Base-by-base conservation (phyloP, 2,113 vertebrate genomes). In the Hucho hucho region DNA sequence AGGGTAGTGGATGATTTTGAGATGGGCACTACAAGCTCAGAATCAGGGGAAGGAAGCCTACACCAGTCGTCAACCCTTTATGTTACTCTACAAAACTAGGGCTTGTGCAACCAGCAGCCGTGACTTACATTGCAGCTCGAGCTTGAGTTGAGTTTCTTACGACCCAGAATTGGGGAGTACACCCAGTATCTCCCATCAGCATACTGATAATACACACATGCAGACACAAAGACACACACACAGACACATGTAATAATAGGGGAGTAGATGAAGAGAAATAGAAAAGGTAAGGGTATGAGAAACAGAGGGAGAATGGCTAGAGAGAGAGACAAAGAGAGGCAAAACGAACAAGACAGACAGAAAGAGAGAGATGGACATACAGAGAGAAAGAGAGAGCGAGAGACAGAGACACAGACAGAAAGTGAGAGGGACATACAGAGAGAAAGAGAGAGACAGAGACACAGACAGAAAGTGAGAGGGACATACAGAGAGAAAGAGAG, bases 161-260 rank as follows among this genome's bases (percentile, higher is more conserved):
- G 94, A 87, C 90, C 93, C 84, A 91, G 91, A 86, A 93, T 90
- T 73, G 97, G 96, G 82, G 96, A 98, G 84, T 96, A 98, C 90
- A 98, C 95, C 97, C 97, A 98, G 89, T 97, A 96, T 90, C 94
- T 95, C 90, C 96, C 97, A 80, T 97, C 95, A 75, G 95, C 94
- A 90, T 97, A 98, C 97, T 98, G 93, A 92, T 43, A 43, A 43
- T 89, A 63, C 2, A 69, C 69, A 68, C 82, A 81, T 18, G 29
- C 59, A 20, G 24, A 75, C 64, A 47, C 32, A 72, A 72, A 32
- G 65, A 58, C 24, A 26, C 12, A 72, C 7, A 26, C 47, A 25
- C 68, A 70, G 37, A 28, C 69, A n/a, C 63, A 68, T 6, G 5
- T 29, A 77, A 20, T 32, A 18, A 59, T 7, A 59, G 56, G 56